Conservation (phyloP, 35 echinoderm and acorn worm species). For the Hemicentrotus pulcherrimus region DNA sequence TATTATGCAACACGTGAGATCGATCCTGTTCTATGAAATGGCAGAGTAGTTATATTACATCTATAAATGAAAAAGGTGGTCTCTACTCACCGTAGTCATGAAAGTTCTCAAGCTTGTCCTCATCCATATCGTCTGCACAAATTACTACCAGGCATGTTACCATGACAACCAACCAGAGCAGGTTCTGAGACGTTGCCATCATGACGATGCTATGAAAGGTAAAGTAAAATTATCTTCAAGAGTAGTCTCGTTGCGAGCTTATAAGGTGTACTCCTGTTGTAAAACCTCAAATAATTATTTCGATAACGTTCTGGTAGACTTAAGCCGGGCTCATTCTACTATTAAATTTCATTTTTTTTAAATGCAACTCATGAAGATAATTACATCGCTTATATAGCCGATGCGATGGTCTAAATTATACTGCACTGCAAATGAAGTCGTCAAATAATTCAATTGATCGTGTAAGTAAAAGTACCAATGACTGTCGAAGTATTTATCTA, state of each 20-base stretch:
- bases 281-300: background rate
- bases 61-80: background rate
- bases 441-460: background rate
- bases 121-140: conserved; percentile 23
- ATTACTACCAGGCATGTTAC: background rate
- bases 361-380: background rate
- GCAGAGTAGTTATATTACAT: background rate
- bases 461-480: background rate
- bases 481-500: background rate
- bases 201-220: background rate
- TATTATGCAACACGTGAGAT: background rate
- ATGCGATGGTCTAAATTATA: background rate
- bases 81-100: conserved; percentile 14
- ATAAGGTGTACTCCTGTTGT: background rate
- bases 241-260: no score
- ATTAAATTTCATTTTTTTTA: background rate
- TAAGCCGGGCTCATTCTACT: background rate
- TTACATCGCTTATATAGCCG: background rate
- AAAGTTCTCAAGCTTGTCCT: conserved; percentile 17
- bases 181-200: background rate
- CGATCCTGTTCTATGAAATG: background rate
- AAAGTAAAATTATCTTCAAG: background rate
- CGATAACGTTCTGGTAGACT: background rate
- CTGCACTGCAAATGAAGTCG: background rate
- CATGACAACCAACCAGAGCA: conserved; percentile 17